A percentile compares a stretch with the other conserved stretches of the same genome.
These are phyloP conservation scores for Heliothis virescens DNA, from an alignment of 1,140 invertebrate species.

Conservation along the genomic window DNA sequence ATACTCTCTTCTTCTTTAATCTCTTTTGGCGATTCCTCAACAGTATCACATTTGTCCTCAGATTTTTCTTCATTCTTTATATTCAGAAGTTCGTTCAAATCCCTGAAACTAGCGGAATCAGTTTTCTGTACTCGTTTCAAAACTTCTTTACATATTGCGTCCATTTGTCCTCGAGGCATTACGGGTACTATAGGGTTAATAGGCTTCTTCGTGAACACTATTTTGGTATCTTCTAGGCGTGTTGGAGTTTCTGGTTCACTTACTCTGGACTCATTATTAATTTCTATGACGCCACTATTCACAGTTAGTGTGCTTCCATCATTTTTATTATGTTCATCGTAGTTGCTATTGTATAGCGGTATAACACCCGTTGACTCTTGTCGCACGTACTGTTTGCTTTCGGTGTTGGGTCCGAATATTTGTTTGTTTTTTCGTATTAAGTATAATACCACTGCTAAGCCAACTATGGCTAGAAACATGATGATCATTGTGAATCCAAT, in stretches of 20 bases:
- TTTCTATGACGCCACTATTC: conserved; percentile 15
- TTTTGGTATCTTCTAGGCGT: neutral
- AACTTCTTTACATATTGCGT: conserved; percentile 49
- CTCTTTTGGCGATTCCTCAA: neutral
- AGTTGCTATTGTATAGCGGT: neutral
- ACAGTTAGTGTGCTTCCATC: conserved; percentile 17
- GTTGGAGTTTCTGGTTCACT: conserved; percentile 2
- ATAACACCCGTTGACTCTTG: neutral
- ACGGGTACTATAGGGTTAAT: neutral
- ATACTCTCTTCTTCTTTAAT: neutral
- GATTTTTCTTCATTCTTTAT: neutral
- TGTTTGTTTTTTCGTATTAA: neutral
- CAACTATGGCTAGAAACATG: neutral
- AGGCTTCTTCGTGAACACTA: conserved; percentile 4
- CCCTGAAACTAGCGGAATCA: conserved; percentile 45
- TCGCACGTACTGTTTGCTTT: neutral
- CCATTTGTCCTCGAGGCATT: conserved; percentile 44
- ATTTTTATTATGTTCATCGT: conserved; percentile 7
- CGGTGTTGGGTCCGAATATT: neutral
- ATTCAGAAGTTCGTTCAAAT: conserved; percentile 45
- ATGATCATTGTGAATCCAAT: conserved; percentile 6
- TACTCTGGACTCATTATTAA: neutral
- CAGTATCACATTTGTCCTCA: neutral
- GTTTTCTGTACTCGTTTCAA: conserved; percentile 39
- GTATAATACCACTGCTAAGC: neutral